A percentile compares a stretch with the other conserved stretches of the same genome.
These are phyloP conservation scores for Caranx ignobilis DNA, from an alignment of 2,113 vertebrate genomes.

Conservation along the genomic window DNA sequence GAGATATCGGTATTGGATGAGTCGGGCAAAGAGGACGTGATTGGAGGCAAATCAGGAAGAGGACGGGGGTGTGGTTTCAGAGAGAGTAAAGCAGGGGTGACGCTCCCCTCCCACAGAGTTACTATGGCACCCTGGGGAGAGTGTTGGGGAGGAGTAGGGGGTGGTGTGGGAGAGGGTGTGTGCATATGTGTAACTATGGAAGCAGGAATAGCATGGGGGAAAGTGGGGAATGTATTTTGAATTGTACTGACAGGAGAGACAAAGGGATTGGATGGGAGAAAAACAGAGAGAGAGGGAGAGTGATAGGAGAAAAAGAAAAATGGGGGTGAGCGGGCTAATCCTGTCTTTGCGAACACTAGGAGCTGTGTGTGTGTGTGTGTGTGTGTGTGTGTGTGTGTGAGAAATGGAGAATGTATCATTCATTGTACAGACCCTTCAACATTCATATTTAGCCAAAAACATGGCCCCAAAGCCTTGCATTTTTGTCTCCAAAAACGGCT, in stretches of 20 bases:
- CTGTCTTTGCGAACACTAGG: constrained; percentile 53
- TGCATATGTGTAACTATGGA: constrained; percentile 24
- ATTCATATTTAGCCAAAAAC: constrained; percentile 62
- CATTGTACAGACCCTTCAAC: constrained; percentile 24
- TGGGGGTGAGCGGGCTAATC: constrained; percentile 59
- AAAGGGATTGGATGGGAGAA: constrained; percentile 54
- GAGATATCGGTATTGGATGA: constrained; percentile 61
- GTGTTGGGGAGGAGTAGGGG: constrained; percentile 2
- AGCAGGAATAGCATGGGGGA: constrained; percentile 31
- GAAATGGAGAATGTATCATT: constrained; percentile 43
- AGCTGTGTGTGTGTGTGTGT: constrained; percentile 18
- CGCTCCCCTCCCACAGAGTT: constrained; percentile 71
- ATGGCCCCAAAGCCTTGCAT: constrained; percentile 34
- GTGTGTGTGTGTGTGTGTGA: constrained; percentile 11
- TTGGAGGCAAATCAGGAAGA: constrained; percentile 68
- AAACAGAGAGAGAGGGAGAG: constrained; percentile 19
- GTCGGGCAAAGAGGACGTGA: constrained; percentile 7
- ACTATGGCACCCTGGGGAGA: constrained; percentile 71
- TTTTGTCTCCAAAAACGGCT: constrained; percentile 42
- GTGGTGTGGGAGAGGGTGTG: constrained; percentile 15
- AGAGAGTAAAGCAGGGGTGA: constrained; percentile 57
- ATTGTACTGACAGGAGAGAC: constrained; percentile 55
- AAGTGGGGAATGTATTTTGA: constrained; percentile 34
- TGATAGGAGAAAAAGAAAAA: constrained; percentile 48
- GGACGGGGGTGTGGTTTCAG: constrained; percentile 55